Base-by-base conservation (phyloP, 2,113 vertebrate genomes). In the Cygnus atratus region DNA sequence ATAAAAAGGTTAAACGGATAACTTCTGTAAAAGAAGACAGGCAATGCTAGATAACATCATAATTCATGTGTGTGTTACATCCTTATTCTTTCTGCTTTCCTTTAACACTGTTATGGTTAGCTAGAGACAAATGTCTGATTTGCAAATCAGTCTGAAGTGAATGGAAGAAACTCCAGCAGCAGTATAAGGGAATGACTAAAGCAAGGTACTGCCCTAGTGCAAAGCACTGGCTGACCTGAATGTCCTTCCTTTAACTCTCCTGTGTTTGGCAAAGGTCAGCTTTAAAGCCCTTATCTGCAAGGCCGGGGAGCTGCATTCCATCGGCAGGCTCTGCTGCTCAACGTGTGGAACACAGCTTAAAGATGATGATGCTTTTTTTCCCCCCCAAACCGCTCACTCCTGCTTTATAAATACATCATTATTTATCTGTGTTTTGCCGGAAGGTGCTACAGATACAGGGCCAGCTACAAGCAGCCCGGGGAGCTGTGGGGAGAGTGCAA, bases 391-490 rank as follows among this genome's bases (percentile, higher is more conserved):
- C 35, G 24, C 37, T 19, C 0, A 1, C 6, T 48, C 10, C 17
- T 44, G 35, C 72, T 86, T 85, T 80, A 43, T 37, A 86, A 93
- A 94, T 59, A 80, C 83, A 80, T 58, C 9, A 7, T 57, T 3
- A 2, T 62, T 81, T 78, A 41, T 91, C 84, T 92, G 15, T 4
- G 6, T 52, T 61, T 26, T 24, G 33, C 93, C 20, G 2, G 80
- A 85, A 91, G 68, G 75, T 73, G 44, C 67, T 79, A 14, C 50
- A 79, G 85, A 78, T 63, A 57, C n/a, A 54, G 68, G 5, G 0
- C 43, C 61, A 50, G 71, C 58, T 85, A 28, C 82, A 63, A 80
- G 79, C 66, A 46, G 70, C 63, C 31, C 10, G 6, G 20, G 10
- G 77, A 73, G 75, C 80, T 55, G 77, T 59, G 85, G 70, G 52